Evolutionary conservation across 1,140 invertebrate genomes (phyloP), one percentile per base, ranked within the genome.

Genomic region (Lepidurus couesii): DNA sequence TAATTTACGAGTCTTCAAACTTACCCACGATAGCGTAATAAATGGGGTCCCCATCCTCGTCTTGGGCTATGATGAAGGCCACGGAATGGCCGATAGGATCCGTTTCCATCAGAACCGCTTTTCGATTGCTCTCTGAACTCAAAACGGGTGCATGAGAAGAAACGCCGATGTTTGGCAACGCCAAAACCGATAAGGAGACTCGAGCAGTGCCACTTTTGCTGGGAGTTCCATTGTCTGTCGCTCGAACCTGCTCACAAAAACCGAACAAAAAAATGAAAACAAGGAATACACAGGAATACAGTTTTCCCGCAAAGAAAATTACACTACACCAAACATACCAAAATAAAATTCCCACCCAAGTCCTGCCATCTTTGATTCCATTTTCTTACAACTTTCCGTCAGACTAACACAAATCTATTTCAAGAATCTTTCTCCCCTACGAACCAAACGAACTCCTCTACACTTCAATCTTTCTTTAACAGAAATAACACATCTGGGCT

Each of bases 11-110:
- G 24, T 10, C 26, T 42, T 11, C 73, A 73, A 76, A 88, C 91
- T 88, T 86, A 95, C 94, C 92, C 74, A 92, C 88, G 80, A 98
- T 97, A 82, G 93, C 91, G 84, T 93, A 97, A 92, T 94, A 97
- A 65, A 98, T 85, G 74, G 89, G 88, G 83, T 96, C 93, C 43
- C 90, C 90, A 82, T 98, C 95, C 75, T 89, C 88, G 86, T 97
- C 95, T 8, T 88, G 86, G 0, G 94, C 95, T 82, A 93, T 90
- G 77, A 97, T 88, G 26, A 95, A 86, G 11, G 91, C 88, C 0
- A 97, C 91, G 76, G 95, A 86, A 84, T 93, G 93, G 9, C 93
- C 93, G 8, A 94, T 89, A 81, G 89, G 87, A 85, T 97, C 95
- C 81, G 90, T 92, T 86, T 97, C 95, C 16, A 92, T 92, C 11